Evolutionary conservation across 2,113 vertebrate species (phyloP).

Genomic region (Istiophorus platypterus): DNA sequence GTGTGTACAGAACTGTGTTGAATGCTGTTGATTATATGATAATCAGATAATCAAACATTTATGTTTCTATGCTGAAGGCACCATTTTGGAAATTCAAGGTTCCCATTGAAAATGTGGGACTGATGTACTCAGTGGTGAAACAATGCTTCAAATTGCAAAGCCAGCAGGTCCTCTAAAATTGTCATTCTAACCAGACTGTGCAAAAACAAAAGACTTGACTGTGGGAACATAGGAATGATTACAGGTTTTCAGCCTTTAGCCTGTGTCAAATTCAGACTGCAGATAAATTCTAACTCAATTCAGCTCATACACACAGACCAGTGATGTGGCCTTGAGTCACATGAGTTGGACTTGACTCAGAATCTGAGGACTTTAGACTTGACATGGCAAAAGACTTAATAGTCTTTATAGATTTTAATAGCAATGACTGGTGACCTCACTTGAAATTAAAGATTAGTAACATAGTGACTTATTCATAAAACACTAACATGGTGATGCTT

Average conservation of each 20-base stretch:
- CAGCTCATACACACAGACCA: too few relatives aligned
- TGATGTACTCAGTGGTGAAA: background rate
- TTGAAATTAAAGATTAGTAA: too few relatives aligned
- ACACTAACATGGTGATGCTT: too few relatives aligned
- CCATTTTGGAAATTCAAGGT: slow-evolving; percentile 30
- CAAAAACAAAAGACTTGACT: background rate
- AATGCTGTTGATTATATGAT: slow-evolving; percentile 18
- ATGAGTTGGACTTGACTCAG: too few relatives aligned
- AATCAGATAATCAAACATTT: slow-evolving; percentile 22
- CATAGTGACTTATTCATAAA: too few relatives aligned
- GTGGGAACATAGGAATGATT: background rate
- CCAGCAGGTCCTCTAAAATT: background rate
- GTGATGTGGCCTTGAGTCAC: too few relatives aligned
- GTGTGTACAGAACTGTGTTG: slow-evolving; percentile 3
- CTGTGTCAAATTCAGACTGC: background rate
- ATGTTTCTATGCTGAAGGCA: slow-evolving; percentile 7
- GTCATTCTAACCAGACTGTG: background rate
- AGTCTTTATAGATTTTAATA: too few relatives aligned
- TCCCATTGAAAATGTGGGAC: slow-evolving; percentile 16
- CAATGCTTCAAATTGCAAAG: slow-evolving; percentile 8
- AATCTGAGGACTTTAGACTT: too few relatives aligned
- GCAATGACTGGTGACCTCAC: too few relatives aligned
- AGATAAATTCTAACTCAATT: too few relatives aligned
- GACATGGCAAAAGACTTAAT: too few relatives aligned
- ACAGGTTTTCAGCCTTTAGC: background rate